Conservation (phyloP, 2,888 invertebrate species). For the Macrophya alboannulata region DNA sequence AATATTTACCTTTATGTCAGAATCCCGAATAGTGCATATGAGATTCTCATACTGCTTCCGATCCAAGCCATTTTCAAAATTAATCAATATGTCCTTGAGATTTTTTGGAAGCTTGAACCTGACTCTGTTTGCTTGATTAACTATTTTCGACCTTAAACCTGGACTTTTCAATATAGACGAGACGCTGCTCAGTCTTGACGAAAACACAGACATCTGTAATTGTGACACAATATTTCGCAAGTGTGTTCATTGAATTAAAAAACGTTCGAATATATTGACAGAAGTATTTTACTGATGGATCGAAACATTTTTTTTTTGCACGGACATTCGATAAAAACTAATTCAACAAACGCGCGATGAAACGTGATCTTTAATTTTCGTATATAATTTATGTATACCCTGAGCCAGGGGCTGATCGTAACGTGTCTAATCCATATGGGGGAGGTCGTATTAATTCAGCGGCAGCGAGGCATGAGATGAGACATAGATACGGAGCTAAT, state of each 20-base stretch:
- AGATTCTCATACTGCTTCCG: constrained; percentile 81
- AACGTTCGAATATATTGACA: background rate
- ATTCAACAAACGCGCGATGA: background rate
- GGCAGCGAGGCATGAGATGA: too few relatives aligned
- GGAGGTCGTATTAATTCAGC: background rate
- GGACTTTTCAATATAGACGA: constrained; percentile 74
- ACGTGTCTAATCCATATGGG: constrained; percentile 31
- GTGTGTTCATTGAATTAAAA: background rate
- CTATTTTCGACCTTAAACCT: constrained; percentile 70
- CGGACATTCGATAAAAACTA: background rate
- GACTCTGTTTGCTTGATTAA: constrained; percentile 71
- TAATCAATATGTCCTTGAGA: constrained; percentile 79
- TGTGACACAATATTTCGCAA: background rate
- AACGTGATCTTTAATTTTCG: background rate
- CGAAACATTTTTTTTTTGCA: too few relatives aligned
- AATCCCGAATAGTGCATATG: constrained; percentile 81
- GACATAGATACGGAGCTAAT: background rate
- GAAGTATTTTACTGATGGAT: background rate
- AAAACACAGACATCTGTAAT: constrained; percentile 76
- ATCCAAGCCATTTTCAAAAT: constrained; percentile 78
- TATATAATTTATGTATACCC: background rate
- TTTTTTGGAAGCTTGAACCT: constrained; percentile 81
- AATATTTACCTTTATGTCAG: constrained; percentile 77
- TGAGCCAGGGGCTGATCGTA: too few relatives aligned
- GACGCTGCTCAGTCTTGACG: constrained; percentile 74